Percentiles rank a stretch among this genome's conserved stretches.
Conservation (phyloP, 92 coral and sea anemone genomes). For the Zoanthus gigantus region DNA sequence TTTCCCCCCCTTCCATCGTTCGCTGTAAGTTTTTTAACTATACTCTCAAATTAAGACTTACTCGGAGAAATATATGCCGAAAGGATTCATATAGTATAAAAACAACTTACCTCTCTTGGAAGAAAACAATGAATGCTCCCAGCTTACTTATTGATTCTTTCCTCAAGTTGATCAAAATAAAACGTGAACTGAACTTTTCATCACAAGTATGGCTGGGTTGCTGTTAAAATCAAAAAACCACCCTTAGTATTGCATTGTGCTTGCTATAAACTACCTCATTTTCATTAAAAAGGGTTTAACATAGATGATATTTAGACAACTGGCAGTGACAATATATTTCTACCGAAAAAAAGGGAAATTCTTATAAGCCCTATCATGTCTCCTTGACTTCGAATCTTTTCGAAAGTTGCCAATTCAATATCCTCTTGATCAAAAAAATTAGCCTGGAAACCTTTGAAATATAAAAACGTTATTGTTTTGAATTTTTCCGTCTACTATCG, state of each 20-base stretch:
- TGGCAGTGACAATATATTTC: conserved; percentile 13
- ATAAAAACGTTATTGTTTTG: not conserved
- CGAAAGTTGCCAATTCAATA: conserved; percentile 33
- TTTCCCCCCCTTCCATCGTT: conserved; percentile 17
- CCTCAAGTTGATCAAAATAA: not conserved
- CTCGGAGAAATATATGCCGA: not conserved
- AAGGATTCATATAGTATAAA: not conserved
- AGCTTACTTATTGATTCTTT: not conserved
- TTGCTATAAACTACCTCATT: not conserved
- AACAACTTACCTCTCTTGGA: conserved; percentile 25
- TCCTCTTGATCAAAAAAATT: conserved; percentile 16
- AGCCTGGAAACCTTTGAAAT: conserved; percentile 24
- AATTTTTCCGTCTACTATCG: conserved; percentile 15
- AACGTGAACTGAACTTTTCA: not conserved
- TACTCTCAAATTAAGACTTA: not conserved
- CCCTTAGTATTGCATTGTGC: not conserved
- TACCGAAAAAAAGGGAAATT: not conserved
- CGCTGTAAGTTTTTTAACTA: not conserved
- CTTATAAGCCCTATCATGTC: conserved; percentile 4
- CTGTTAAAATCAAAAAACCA: conserved; percentile 12
- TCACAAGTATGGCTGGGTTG: not conserved
- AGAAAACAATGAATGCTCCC: not conserved
- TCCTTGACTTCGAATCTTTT: conserved; percentile 37
- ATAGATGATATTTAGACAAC: conserved; percentile 21
- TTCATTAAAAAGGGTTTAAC: conserved; percentile 2